These are phyloP conservation scores for Passer montanus DNA, from an alignment of 2,113 vertebrate genomes.

Conservation along the genomic window DNA sequence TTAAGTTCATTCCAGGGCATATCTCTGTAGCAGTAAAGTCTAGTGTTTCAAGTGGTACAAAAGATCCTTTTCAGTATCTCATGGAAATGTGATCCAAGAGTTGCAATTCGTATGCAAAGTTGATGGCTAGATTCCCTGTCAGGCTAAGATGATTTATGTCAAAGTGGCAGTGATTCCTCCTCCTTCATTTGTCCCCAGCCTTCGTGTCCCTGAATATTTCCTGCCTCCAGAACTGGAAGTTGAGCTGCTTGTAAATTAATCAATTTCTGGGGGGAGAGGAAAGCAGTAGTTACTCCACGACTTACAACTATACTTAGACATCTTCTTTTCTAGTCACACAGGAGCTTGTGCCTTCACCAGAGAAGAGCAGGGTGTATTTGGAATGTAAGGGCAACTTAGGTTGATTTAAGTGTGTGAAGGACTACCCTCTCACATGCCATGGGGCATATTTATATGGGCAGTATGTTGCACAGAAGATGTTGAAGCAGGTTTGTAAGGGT, in stretches of 20 bases:
- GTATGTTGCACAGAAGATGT: not conserved
- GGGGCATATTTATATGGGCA: not conserved
- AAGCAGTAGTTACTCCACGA: not conserved
- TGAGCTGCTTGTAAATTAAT: not conserved
- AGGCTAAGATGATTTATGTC: not conserved
- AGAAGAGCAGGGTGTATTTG: not conserved
- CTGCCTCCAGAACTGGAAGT: not conserved
- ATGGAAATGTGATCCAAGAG: not conserved
- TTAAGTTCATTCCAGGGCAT: not conserved
- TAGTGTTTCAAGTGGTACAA: slow-evolving; percentile 1
- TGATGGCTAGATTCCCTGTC: not conserved
- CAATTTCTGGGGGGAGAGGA: accelerated
- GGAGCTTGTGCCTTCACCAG: not conserved
- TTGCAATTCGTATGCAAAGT: not conserved
- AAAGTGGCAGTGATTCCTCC: not conserved
- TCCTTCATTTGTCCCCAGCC: not conserved
- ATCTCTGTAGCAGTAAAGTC: not conserved
- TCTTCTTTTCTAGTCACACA: not conserved
- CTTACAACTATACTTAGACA: not conserved
- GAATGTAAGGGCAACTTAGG: not conserved
- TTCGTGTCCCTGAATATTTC: not conserved
- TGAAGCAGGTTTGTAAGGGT: not conserved
- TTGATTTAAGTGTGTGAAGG: not conserved
- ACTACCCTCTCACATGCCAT: not conserved
- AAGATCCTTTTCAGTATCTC: slow-evolving; percentile 12